phyloP scores from a whole-genome alignment of 2,113 vertebrate species.

The Polypterus bichir region DNA sequence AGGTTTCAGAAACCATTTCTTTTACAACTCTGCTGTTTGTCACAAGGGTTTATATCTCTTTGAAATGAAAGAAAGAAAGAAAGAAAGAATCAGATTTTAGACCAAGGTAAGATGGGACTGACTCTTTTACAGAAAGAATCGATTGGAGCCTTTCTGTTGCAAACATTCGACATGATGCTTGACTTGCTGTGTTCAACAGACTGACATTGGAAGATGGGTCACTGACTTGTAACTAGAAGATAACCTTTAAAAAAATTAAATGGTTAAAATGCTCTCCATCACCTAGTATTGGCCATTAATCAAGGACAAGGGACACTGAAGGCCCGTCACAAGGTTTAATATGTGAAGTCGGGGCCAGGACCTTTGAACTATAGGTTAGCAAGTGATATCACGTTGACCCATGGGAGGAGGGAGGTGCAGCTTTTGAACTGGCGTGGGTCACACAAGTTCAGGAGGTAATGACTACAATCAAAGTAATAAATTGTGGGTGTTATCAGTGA shows the following conservation, averaged over 20 bases:
- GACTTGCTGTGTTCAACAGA: constrained; percentile 1
- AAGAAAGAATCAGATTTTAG: neutral
- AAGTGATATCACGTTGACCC: constrained; percentile 3
- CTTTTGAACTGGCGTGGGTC: constrained; percentile 13
- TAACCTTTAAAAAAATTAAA: constrained; percentile 16
- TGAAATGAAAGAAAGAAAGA: neutral
- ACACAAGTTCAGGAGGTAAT: constrained; percentile 1
- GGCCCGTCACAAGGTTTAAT: neutral
- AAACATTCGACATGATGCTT: constrained; percentile 6
- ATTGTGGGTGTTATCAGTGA: neutral
- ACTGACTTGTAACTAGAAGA: constrained; percentile 9
- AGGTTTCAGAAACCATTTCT: constrained; percentile 24
- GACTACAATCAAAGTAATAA: constrained; percentile 7
- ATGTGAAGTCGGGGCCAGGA: constrained; percentile 3
- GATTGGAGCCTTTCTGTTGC: constrained; percentile 2
- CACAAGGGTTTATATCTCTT: neutral
- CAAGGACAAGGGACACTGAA: neutral
- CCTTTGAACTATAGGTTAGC: constrained; percentile 9
- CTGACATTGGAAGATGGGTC: constrained; percentile 3
- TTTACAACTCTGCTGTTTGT: neutral
- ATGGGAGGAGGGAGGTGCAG: neutral
- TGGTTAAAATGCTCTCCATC: neutral
- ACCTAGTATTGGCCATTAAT: constrained; percentile 17
- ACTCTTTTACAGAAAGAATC: constrained; percentile 10
- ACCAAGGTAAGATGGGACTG: constrained; percentile 4